Evolutionary conservation across 1,140 invertebrate species (phyloP).

Genomic region (Vanessa tameamea): DNA sequence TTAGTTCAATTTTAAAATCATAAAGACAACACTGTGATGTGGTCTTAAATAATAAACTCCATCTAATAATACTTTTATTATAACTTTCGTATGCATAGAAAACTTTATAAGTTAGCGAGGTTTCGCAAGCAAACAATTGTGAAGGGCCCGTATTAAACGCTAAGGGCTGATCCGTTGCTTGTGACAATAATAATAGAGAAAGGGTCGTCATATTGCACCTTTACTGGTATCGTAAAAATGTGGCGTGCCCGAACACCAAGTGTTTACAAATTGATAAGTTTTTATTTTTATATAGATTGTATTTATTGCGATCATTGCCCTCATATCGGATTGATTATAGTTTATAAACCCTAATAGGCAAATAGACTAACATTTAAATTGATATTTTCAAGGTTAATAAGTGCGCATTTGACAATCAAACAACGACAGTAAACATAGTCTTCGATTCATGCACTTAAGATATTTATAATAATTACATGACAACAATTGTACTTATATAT

Average conservation of each 20-base stretch:
- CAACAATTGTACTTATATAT: too few relatives aligned
- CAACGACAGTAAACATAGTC: too few relatives aligned
- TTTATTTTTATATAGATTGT: background rate
- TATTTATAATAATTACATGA: too few relatives aligned
- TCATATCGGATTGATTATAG: too few relatives aligned
- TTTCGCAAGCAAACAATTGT: constrained; percentile 27
- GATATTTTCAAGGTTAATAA: too few relatives aligned
- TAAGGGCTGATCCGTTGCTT: constrained; percentile 49
- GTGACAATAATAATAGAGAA: constrained; percentile 58
- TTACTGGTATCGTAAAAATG: constrained; percentile 46
- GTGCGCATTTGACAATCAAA: too few relatives aligned
- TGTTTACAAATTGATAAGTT: constrained; percentile 4
- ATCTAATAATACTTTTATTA: background rate
- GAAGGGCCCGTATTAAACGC: constrained; percentile 21
- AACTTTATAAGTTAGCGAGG: constrained; percentile 1
- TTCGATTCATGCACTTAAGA: too few relatives aligned
- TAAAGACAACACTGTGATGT: too few relatives aligned
- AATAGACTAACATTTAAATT: too few relatives aligned
- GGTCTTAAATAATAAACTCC: too few relatives aligned
- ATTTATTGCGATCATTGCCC: background rate
- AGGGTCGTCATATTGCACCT: constrained; percentile 57
- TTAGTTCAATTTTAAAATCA: too few relatives aligned
- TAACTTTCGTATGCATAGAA: background rate
- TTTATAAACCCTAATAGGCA: too few relatives aligned
- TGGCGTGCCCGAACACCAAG: constrained; percentile 49